Evolutionary conservation across 2,797 vertebrate species (phyloP).

Genomic region (Scarus forsteni): DNA sequence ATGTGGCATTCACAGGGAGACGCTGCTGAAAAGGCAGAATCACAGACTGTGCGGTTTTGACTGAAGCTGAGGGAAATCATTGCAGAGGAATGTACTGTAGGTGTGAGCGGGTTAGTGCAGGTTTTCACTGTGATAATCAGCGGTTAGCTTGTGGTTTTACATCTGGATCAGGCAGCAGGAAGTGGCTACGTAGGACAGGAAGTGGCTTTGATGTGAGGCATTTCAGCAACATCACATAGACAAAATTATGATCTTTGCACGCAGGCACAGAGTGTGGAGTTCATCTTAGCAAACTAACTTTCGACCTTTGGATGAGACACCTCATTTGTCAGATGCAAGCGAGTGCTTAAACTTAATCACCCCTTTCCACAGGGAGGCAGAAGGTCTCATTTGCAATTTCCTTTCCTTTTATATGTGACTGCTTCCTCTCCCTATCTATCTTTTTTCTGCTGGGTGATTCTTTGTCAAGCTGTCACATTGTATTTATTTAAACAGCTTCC

Average conservation of each 20-base stretch:
- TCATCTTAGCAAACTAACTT: constrained; percentile 44
- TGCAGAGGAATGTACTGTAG: constrained; percentile 56
- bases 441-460: neutral
- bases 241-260: constrained; percentile 18
- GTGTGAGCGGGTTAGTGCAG: constrained; percentile 51
- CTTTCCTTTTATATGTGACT: constrained; percentile 43
- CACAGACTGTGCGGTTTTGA: constrained; percentile 34
- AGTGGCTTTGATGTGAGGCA: constrained; percentile 21
- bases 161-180: constrained; percentile 47
- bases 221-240: constrained; percentile 16
- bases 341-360: constrained; percentile 67
- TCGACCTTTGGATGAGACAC: constrained; percentile 58
- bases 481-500: neutral
- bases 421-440: constrained; percentile 8
- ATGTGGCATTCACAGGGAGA: constrained; percentile 53
- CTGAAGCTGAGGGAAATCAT: constrained; percentile 36
- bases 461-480: constrained; percentile 9
- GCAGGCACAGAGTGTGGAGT: constrained; percentile 25
- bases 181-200: constrained; percentile 51
- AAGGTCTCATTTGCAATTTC: constrained; percentile 68
- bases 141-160: constrained; percentile 53
- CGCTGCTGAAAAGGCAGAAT: constrained; percentile 64
- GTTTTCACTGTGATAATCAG: constrained; percentile 60
- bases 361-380: constrained; percentile 44
- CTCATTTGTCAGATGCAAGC: constrained; percentile 64